Base-by-base conservation (phyloP, 2,888 invertebrate species). In the Azorinus chamasolen region DNA sequence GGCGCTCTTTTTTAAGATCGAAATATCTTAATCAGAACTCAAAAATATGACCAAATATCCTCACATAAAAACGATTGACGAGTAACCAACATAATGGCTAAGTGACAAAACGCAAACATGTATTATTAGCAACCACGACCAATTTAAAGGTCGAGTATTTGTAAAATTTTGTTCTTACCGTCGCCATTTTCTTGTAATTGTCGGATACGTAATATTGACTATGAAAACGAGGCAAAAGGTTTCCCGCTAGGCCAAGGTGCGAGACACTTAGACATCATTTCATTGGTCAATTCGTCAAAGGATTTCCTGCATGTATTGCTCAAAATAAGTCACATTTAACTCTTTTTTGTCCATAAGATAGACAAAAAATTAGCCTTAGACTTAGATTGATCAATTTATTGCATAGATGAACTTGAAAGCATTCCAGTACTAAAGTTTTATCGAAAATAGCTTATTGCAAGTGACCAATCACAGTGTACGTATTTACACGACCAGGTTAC, bases 141-240 rank as follows among this genome's bases (percentile, higher is more conserved):
- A n/a, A 53, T 41, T 76, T 53, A 57, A 39, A 20, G 20, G 14
- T 43, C 37, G 14, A 48, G 41, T 27, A 22, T 62, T 55, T 50
- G 5, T 14, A 14, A 57, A 59, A 57, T 50, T 73, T 73, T 69
- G 75, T 58, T 80, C 87, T 87, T 85, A 92, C 92, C 89, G 91
- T 92, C 91, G 92, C 92, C 92, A 92, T 92, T 83, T 91, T 90
- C 71, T 68, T 61, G 70, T 79, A 78, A 88, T 90, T 90, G 87
- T 89, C 88, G 89, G 90, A 88, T 87, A 84, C 68, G 73, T 83
- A 83, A 80, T 80, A 72, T 68, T 72, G 14, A 46, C 3, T 50
- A 48, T 68, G 75, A 88, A 88, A 91, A 84, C 88, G 91, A 91
- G 91, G 90, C 89, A 51, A 75, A 46, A 39, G 50, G 48, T 71